Conservation (phyloP, 2,888 invertebrate genomes). For the Pogonocherus hispidulus region DNA sequence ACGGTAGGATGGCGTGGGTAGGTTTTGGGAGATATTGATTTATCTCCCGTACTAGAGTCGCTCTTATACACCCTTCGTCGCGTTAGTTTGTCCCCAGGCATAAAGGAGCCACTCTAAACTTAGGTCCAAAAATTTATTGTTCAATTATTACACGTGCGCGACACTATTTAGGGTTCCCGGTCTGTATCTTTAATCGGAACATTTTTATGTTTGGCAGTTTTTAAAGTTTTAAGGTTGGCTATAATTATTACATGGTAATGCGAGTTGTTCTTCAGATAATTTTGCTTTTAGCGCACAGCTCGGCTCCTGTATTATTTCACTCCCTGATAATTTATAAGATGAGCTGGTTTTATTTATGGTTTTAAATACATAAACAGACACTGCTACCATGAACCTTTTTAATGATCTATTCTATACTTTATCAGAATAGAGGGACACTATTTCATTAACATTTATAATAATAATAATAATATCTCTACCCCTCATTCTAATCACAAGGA, state of each 20-base stretch:
- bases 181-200: constrained; percentile 5
- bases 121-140: constrained; percentile 22
- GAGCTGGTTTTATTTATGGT: neutral
- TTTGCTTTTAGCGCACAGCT: neutral
- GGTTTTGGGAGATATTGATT: constrained; percentile 38
- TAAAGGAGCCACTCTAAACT: constrained; percentile 30
- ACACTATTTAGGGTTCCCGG: neutral
- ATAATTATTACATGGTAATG: constrained; percentile 16
- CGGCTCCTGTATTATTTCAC: constrained; percentile 1
- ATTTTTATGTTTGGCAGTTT: constrained; percentile 14
- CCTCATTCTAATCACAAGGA: no score
- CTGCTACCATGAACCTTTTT: no score
- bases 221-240: neutral
- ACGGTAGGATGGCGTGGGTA: constrained; percentile 35
- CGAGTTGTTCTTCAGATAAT: constrained; percentile 1
- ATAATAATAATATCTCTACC: no score
- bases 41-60: constrained; percentile 32
- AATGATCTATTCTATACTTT: no score
- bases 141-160: constrained; percentile 18
- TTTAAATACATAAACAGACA: constrained; percentile 1
- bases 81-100: constrained; percentile 29
- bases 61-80: constrained; percentile 31
- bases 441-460: no score
- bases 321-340: constrained; percentile 11
- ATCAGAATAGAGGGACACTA: no score